Conservation (phyloP, 2,888 invertebrate genomes). For the Aspidiotus rigidus region DNA sequence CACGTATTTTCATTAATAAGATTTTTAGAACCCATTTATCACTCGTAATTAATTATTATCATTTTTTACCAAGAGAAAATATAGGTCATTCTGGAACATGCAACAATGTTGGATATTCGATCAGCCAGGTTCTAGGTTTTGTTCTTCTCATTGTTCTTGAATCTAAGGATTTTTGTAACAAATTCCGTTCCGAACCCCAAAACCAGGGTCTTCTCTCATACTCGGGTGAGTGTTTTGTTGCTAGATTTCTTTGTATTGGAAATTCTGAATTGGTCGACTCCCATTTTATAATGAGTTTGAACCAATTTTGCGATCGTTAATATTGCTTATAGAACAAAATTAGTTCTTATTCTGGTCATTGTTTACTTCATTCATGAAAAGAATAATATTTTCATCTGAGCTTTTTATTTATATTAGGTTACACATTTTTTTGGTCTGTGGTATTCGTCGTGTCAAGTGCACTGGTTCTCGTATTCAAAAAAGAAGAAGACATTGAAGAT, state of each 20-base stretch:
- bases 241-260: too few species aligned
- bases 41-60: too few species aligned
- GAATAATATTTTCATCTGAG: neutral
- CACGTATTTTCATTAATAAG: too few species aligned
- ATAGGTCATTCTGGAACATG: conserved; percentile 98
- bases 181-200: conserved; percentile 44
- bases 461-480: neutral
- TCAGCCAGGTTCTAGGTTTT: conserved; percentile 92
- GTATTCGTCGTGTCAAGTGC: neutral
- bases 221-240: neutral
- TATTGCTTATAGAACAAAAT: too few species aligned
- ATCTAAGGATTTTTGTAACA: conserved; percentile 91
- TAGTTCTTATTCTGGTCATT: too few species aligned
- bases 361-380: too few species aligned
- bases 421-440: neutral
- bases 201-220: neutral
- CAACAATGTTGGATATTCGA: conserved; percentile 95
- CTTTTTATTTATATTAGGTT: neutral
- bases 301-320: too few species aligned
- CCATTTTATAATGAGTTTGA: too few species aligned
- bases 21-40: too few species aligned
- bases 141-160: conserved; percentile 92
- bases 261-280: too few species aligned
- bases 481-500: neutral
- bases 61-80: conserved; percentile 57